phyloP scores from a whole-genome alignment of 2,888 invertebrate genomes.

The Galeopsomyia nigrocyanea region DNA sequence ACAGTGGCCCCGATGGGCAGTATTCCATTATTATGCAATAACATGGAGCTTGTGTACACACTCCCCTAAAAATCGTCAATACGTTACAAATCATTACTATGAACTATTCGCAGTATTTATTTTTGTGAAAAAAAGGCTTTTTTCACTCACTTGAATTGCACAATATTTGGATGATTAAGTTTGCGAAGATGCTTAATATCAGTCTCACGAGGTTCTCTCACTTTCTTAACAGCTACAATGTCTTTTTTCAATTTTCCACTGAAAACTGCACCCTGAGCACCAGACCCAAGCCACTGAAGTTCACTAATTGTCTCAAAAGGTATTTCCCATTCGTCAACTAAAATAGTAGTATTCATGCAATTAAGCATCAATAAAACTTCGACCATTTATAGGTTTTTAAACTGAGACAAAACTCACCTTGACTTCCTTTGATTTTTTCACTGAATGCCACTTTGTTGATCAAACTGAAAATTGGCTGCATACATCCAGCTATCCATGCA shows the following conservation, averaged over 20 bases:
- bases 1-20: constrained; percentile 95
- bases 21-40: constrained; percentile 99
- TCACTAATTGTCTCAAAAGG: constrained; percentile 92
- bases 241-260: constrained; percentile 86
- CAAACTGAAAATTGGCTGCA: constrained; percentile 85
- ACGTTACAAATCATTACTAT: not conserved
- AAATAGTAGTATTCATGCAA: constrained; percentile 10
- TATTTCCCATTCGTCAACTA: constrained; percentile 92
- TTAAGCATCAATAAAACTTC: not conserved
- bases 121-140: not conserved
- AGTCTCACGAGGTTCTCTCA: constrained; percentile 91
- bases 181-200: constrained; percentile 92
- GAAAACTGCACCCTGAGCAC: constrained; percentile 97
- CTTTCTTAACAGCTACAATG: constrained; percentile 96
- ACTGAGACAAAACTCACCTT: constrained; percentile 69
- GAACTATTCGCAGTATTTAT: not conserved
- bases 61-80: constrained; percentile 75
- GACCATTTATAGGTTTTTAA: not conserved
- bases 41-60: constrained; percentile 92
- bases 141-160: constrained; percentile 79
- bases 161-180: constrained; percentile 95
- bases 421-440: constrained; percentile 76
- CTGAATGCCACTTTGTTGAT: constrained; percentile 83
- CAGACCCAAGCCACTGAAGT: constrained; percentile 92
- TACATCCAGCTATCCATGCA: constrained; percentile 88